A percentile compares a stretch with the other conserved stretches of the same genome.
These are phyloP conservation scores for Diploscapter pachys DNA, from an alignment of 1,140 invertebrate species.

Conservation along the genomic window DNA sequence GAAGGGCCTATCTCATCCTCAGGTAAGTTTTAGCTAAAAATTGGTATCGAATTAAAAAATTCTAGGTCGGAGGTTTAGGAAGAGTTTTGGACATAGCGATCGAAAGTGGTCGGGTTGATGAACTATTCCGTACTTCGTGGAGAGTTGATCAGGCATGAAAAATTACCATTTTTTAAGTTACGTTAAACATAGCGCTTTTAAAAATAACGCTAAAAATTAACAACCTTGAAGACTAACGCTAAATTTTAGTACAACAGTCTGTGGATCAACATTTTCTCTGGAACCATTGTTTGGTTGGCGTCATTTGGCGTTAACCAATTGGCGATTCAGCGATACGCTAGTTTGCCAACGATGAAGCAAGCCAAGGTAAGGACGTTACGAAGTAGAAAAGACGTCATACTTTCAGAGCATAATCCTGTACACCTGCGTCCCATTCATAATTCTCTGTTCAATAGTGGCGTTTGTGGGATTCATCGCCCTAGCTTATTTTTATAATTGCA, in stretches of 20 bases:
- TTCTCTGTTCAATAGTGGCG: conserved; percentile 39
- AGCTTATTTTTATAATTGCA: conserved; percentile 41
- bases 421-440: conserved; percentile 37
- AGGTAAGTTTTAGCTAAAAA: neutral
- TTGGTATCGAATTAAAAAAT: no score
- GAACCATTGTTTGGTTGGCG: conserved; percentile 36
- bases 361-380: neutral
- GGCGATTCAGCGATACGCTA: conserved; percentile 39
- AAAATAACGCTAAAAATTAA: neutral
- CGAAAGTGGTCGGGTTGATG: conserved; percentile 32
- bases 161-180: neutral
- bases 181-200: neutral
- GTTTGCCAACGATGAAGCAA: conserved; percentile 34
- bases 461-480: conserved; percentile 39
- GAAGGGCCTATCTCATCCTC: conserved; percentile 32
- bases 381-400: no score
- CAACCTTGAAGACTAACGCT: conserved; percentile 6
- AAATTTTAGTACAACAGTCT: conserved; percentile 36
- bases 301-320: conserved; percentile 40
- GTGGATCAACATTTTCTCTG: conserved; percentile 40
- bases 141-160: conserved; percentile 29
- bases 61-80: conserved; percentile 27
- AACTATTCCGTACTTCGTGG: conserved; percentile 27
- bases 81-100: conserved; percentile 29
- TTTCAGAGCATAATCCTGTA: conserved; percentile 32